A percentile compares a stretch with the other conserved stretches of the same genome.
Conservation (phyloP, 2,113 vertebrate species). For the Calyptomena viridis region DNA sequence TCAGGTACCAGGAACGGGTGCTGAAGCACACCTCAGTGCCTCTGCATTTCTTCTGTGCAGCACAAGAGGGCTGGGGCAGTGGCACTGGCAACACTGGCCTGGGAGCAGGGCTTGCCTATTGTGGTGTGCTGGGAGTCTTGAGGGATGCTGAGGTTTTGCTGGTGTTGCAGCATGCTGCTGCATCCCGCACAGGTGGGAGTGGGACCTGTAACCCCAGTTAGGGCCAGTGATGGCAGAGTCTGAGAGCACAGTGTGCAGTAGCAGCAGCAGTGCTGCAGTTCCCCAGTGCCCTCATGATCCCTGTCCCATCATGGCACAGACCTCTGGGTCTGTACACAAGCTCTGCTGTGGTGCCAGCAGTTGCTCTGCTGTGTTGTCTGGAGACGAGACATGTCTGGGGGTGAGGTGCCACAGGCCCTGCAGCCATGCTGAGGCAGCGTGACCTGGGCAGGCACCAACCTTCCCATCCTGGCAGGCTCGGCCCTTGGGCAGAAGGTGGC, state of each 20-base stretch:
- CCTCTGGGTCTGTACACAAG: rapidly evolving
- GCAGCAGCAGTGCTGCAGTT: background rate
- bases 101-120: background rate
- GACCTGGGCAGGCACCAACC: background rate
- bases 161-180: no score
- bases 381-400: rapidly evolving
- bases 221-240: rapidly evolving
- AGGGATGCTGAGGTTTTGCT: background rate
- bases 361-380: rapidly evolving
- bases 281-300: background rate
- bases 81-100: background rate
- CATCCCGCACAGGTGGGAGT: background rate
- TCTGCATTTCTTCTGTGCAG: rapidly evolving
- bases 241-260: rapidly evolving
- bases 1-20: conserved; percentile 72
- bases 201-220: background rate
- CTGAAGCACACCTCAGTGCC: background rate
- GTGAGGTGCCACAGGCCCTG: rapidly evolving
- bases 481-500: conserved; percentile 85
- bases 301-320: background rate
- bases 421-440: rapidly evolving
- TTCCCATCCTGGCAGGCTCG: conserved; percentile 71
- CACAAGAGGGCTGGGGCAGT: background rate
- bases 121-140: background rate
- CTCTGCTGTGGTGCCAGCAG: background rate